Conservation (phyloP, 2,888 invertebrate genomes). For the Acronicta leporina region DNA sequence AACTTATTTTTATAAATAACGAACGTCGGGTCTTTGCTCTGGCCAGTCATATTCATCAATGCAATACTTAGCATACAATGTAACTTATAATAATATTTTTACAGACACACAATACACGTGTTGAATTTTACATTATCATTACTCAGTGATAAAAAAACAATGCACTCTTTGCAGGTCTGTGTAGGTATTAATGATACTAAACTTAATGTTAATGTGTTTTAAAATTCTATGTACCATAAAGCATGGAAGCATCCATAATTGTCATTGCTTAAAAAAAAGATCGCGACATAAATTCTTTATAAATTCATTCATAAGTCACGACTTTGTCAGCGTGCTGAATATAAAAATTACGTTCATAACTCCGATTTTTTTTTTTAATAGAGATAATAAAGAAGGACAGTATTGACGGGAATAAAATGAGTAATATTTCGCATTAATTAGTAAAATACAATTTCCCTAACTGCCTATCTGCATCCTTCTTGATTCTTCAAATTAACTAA, state of each 20-base stretch:
- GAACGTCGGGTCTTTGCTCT: neutral
- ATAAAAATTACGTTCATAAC: too few species aligned
- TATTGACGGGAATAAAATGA: too few species aligned
- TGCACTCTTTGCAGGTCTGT: neutral
- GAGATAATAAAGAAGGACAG: too few species aligned
- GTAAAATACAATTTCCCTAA: too few species aligned
- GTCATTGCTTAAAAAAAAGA: neutral
- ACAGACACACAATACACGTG: neutral
- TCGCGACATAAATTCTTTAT: too few species aligned
- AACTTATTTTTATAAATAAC: neutral
- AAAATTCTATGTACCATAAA: neutral
- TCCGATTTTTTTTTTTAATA: too few species aligned
- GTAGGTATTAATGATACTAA: too few species aligned
- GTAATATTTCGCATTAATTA: too few species aligned
- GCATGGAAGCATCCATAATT: neutral
- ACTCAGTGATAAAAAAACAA: slow-evolving; percentile 2
- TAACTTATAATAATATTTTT: slow-evolving; percentile 1
- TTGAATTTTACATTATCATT: neutral
- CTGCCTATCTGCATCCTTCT: too few species aligned
- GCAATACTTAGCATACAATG: slow-evolving; percentile 32
- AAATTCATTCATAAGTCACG: too few species aligned
- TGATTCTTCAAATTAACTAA: too few species aligned
- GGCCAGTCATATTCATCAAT: slow-evolving; percentile 7
- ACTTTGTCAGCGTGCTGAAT: too few species aligned
- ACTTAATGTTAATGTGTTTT: neutral